phyloP scores from a whole-genome alignment of 2,113 vertebrate species.

The Lonchura striata region DNA sequence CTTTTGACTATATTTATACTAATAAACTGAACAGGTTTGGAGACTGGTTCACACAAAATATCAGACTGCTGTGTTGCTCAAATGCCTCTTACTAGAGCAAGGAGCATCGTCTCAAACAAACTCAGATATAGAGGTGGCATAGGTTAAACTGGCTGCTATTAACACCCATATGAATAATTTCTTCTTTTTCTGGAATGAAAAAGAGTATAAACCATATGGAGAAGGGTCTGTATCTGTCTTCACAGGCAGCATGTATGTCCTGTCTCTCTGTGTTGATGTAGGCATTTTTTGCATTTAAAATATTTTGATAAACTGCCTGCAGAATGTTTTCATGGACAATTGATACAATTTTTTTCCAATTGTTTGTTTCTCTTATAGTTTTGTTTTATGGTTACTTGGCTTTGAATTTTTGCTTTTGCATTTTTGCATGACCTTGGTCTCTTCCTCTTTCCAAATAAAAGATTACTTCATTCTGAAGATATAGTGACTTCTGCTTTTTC shows the following conservation, averaged over 20 bases:
- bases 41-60: not conserved
- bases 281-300: not conserved
- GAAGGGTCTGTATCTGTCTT: not conserved
- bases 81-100: not conserved
- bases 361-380: no score
- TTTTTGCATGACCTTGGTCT: not conserved
- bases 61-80: not conserved
- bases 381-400: not conserved
- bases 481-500: not conserved
- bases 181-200: not conserved
- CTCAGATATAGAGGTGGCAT: not conserved
- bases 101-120: not conserved
- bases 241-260: not conserved
- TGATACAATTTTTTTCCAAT: rapidly evolving
- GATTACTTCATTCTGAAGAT: not conserved
- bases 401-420: not conserved
- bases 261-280: not conserved
- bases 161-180: not conserved
- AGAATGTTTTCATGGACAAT: not conserved
- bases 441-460: not conserved
- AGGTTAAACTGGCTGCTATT: not conserved
- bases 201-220: not conserved
- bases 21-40: not conserved
- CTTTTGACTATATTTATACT: not conserved
- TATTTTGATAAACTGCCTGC: not conserved